Evolutionary conservation across 2,888 invertebrate genomes (phyloP), one percentile per base, ranked within the genome.

Genomic region (Frankliniella fusca): DNA sequence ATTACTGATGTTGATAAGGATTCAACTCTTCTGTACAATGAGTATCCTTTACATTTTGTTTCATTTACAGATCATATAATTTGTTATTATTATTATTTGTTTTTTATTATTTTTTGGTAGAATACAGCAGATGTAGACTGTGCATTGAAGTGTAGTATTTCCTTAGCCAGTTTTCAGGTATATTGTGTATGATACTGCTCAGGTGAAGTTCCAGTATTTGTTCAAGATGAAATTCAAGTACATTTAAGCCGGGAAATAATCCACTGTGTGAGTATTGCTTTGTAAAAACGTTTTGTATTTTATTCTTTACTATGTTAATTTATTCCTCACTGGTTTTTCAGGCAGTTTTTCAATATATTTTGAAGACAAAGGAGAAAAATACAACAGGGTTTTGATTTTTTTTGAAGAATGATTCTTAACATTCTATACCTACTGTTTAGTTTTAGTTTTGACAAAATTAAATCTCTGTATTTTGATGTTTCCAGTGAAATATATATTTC

Each of bases 161-260:
- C 85, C 86, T 87, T 86, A 87, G 86, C 82, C 5, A 48, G 61
- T 27, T 20, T 82, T 84, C 89, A 92, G 92, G 89, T 94, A 92
- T 86, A 95, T 99, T 88, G 98, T 99, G 0, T 99, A 99, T 88
- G 97, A 99, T 88, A 92, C 95, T 65, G 96, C 96, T 18, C 99
- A 99, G 89, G 94, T 98, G 61, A 94, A 96, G 86, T 93, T 96
- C 84, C 94, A 95, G 86, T 99, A 99, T 87, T 89, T 99, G 86
- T 87, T 98, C 84, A 93, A 94, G 87, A 91, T 95, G 90, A 93
- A 97, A 84, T 98, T 98, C 89, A 93, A 95, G 84, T 95, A 93
- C 88, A 94, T 93, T 79, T 85, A 83, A 76, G 27, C n/a, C 50
- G 61, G 80, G 27, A 81, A 12, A 81, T 80, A 1, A 50, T 81